phyloP scores from a whole-genome alignment of 53 echinoderm and acorn worm species.

The Holothuria scabra region DNA sequence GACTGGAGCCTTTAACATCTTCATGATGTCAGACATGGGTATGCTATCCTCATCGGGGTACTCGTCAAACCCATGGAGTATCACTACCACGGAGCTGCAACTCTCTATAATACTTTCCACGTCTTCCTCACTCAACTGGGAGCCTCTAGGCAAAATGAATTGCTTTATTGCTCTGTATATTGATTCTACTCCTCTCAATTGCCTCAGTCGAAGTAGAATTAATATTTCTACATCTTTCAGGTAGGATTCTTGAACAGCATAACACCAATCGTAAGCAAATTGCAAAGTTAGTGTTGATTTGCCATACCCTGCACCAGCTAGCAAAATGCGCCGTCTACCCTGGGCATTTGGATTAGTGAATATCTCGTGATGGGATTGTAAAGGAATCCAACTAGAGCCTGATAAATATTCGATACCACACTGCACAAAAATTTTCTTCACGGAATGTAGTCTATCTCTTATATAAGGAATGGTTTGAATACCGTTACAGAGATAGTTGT shows the following conservation, averaged over 20 bases:
- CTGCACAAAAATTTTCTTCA: conserved; percentile 17
- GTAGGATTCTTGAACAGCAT: not conserved
- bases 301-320: conserved; percentile 16
- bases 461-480: conserved; percentile 21
- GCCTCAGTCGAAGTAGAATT: conserved; percentile 17
- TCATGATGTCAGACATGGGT: not conserved
- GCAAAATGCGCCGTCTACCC: not conserved
- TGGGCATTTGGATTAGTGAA: not conserved
- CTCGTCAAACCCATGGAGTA: conserved; percentile 29
- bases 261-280: conserved; percentile 19
- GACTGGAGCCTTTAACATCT: not conserved
- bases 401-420: not conserved
- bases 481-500: not conserved
- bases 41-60: not conserved
- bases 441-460: conserved; percentile 12
- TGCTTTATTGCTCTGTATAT: conserved; percentile 12
- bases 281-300: conserved; percentile 27
- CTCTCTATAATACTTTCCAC: not conserved
- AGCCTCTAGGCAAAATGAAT: not conserved
- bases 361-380: not conserved
- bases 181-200: conserved; percentile 2
- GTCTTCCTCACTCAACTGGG: not conserved
- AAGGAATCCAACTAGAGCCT: not conserved
- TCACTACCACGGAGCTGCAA: not conserved
- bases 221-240: conserved; percentile 2